Base-by-base conservation (phyloP, 92 coral and sea anemone species). In the Montipora capitata region DNA sequence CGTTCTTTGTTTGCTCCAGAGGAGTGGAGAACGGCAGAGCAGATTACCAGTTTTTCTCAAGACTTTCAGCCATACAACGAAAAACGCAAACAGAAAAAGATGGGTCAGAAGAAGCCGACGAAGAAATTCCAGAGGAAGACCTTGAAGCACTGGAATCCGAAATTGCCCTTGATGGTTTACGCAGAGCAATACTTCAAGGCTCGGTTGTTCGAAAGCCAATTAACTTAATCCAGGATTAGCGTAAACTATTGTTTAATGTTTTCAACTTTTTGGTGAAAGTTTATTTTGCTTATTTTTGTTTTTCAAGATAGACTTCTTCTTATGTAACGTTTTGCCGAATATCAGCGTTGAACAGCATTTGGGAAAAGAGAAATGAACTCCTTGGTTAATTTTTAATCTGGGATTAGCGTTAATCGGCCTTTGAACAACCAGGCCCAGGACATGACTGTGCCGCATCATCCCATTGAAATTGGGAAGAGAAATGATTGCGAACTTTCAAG, bases 11-110 rank as follows among this genome's bases (percentile, higher is more conserved):
- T 93, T 38, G 44, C 69, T 56, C 92, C 95, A 15, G 82, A 57
- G 0, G 92, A 92, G 65, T 92, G 92, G 95, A 92, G 69, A 63
- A 73, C 92, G 43, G 88, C 94, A 35, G 75, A 87, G 62, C 69
- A 79, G 69, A 88, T 91, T 18, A 83, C 67, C 9, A 82, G 80
- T 91, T 91, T 64, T 91, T 91, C 69, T 77, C 86, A 57, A 66
- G 91, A 75, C 83, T 76, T 35, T 76, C 83, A 44, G 89, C 81
- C 61, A 63, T 75, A 8, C 89, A 78, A 38, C 70, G 73, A 14
- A 40, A 68, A 45, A 82, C 3, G 13, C 86, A 82, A 35, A 82
- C 56, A 38, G 81, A 58, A 35, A 56, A 71, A 8, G 40, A 4
- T 17, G n/a, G 18, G 54, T 8, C n/a, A 8, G 61, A 83, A 10